A percentile compares a stretch with the other conserved stretches of the same genome.
phyloP scores from a whole-genome alignment of 2,797 vertebrate genomes.

The Lindbergichthys nudifrons region DNA sequence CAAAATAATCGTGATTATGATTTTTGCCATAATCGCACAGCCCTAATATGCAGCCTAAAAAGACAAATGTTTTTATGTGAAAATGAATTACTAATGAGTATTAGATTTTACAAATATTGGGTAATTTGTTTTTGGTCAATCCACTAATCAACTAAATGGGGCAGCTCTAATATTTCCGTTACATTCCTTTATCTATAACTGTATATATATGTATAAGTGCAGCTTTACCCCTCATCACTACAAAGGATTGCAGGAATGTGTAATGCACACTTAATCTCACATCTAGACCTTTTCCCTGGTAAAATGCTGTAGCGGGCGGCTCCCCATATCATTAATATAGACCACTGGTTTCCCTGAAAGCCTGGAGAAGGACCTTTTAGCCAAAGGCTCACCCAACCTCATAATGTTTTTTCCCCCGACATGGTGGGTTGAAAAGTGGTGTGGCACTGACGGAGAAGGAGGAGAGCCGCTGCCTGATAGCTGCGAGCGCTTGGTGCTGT shows the following conservation, averaged over 20 bases:
- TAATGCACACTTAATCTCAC: slow-evolving; percentile 28
- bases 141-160: too few relatives aligned
- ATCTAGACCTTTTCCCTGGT: background rate
- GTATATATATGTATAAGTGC: background rate
- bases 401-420: slow-evolving; percentile 13
- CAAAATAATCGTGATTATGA: too few relatives aligned
- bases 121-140: too few relatives aligned
- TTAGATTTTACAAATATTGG: too few relatives aligned
- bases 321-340: slow-evolving; percentile 11
- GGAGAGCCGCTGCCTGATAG: slow-evolving; percentile 54
- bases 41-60: too few relatives aligned
- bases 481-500: slow-evolving; percentile 43
- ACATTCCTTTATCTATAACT: slow-evolving; percentile 34
- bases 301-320: background rate
- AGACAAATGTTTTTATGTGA: too few relatives aligned
- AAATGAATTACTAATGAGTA: too few relatives aligned
- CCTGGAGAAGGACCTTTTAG: slow-evolving; percentile 18
- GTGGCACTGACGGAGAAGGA: slow-evolving; percentile 41
- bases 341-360: slow-evolving; percentile 17
- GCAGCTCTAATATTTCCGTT: background rate
- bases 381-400: slow-evolving; percentile 15
- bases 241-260: slow-evolving; percentile 8
- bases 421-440: slow-evolving; percentile 42
- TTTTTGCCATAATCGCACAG: too few relatives aligned
- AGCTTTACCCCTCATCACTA: background rate